A percentile compares a stretch with the other conserved stretches of the same genome.
phyloP scores from a whole-genome alignment of 64 coral and sea anemone species.

The Exaiptasia diaphana region DNA sequence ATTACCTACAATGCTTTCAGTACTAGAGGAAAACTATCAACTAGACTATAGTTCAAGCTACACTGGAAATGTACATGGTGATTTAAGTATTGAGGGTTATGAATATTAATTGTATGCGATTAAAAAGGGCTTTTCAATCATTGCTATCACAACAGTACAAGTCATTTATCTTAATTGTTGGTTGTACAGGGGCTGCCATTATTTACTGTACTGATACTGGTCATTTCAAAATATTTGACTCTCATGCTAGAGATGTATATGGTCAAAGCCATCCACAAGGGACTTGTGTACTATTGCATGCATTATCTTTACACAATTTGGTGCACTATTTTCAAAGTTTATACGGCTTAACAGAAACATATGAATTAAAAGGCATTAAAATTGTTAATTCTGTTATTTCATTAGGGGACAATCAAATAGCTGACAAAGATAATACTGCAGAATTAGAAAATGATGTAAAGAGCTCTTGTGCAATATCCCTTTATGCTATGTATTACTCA shows the following conservation, averaged over 20 bases:
- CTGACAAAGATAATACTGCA: not conserved
- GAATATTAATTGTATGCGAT: constrained; percentile 13
- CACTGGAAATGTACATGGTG: constrained; percentile 5
- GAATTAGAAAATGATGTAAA: constrained; percentile 1
- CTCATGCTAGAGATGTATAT: constrained; percentile 57
- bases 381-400: not conserved
- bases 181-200: not conserved
- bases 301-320: constrained; percentile 35
- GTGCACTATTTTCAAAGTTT: constrained; percentile 55
- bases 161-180: constrained; percentile 3
- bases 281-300: constrained; percentile 49
- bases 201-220: constrained; percentile 29
- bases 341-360: not conserved
- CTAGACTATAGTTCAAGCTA: constrained; percentile 41
- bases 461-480: not conserved
- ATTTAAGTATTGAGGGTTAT: not conserved
- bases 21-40: constrained; percentile 16
- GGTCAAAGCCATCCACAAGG: constrained; percentile 27
- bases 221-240: constrained; percentile 49
- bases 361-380: constrained; percentile 51
- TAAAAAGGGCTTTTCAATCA: not conserved
- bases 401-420: not conserved
- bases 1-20: constrained; percentile 7
- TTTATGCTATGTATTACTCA: not conserved
- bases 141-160: not conserved